Evolutionary conservation across 2,888 invertebrate species (phyloP), one percentile per base, ranked within the genome.

Genomic region (Epistrophe eligans): DNA sequence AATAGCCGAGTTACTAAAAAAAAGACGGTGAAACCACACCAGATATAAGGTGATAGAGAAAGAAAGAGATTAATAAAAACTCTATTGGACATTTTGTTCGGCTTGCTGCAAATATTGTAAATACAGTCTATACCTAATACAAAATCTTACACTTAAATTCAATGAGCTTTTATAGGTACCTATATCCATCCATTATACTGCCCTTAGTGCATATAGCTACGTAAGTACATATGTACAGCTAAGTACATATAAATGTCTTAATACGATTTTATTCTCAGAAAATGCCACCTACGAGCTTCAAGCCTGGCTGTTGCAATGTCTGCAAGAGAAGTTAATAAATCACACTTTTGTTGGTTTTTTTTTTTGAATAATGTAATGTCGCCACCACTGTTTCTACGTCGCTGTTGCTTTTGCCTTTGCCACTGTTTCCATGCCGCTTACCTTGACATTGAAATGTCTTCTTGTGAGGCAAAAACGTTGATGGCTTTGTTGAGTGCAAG

Each of bases 371-470:
- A 76, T 48, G n/a, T 35, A 67, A 77, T 67, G 38, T 35, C 45
- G 45, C 32, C 58, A 17, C 45, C 19, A 24, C 24, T 43, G 62
- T 19, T 1, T 40, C 19, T 19, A 4, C 8, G 13, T 40, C 13
- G 8, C 0, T 19, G 24, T 60, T 24, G 45, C 17, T 4, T 28
- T 74, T 66, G 58, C 62, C 55, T 28, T 74, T 66, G 58, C 62
- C 55, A 57, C 64, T 66, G 66, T 48, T 66, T 13, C 66, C 66
- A 66, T 50, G 74, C 24, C 52, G 15, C 70, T 52, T 55, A 83
- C 74, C 71, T 70, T 71, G 76, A 40, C 76, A 84, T 71, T 79
- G 76, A 79, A 79, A 66, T 72, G 71, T 76, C 70, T 70, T 19
- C 17, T 70, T 57, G 48, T 71, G 11, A 28, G 28, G 28, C 67